These are phyloP conservation scores for Triops longicaudatus DNA, from an alignment of 1,140 invertebrate genomes.

Conservation along the genomic window DNA sequence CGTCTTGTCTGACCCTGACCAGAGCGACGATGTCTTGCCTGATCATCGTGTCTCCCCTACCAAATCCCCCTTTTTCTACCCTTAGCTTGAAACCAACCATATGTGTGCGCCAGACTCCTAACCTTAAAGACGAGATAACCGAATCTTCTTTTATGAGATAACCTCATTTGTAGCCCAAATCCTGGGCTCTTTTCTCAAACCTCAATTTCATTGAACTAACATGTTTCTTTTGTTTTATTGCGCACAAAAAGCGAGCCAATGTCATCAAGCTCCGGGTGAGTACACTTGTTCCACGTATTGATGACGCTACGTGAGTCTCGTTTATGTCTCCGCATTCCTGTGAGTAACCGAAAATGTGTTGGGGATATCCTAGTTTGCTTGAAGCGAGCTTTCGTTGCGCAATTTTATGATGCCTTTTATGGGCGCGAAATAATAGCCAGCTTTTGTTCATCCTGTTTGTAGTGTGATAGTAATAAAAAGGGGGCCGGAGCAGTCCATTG, in stretches of 20 bases:
- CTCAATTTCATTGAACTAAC: not conserved
- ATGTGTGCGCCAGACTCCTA: not conserved
- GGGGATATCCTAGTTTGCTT: not conserved
- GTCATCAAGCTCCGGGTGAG: not conserved
- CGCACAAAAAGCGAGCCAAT: not conserved
- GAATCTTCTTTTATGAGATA: no score
- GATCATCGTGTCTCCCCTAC: not conserved
- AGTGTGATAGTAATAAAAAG: not conserved
- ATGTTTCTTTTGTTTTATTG: not conserved
- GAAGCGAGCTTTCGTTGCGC: not conserved
- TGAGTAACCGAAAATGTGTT: not conserved
- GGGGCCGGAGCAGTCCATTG: not conserved
- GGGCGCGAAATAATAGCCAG: no score
- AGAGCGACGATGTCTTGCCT: not conserved
- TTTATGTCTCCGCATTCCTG: not conserved
- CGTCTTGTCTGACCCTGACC: not conserved
- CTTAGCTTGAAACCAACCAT: not conserved
- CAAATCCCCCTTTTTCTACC: not conserved
- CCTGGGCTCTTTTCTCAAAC: no score
- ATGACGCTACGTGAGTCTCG: not conserved
- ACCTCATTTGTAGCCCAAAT: no score
- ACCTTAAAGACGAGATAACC: not conserved
- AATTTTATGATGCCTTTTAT: no score
- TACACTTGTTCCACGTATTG: not conserved
- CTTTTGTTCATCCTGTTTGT: not conserved